These are phyloP conservation scores for Labroides dimidiatus DNA, from an alignment of 2,797 vertebrate genomes.

Conservation along the genomic window DNA sequence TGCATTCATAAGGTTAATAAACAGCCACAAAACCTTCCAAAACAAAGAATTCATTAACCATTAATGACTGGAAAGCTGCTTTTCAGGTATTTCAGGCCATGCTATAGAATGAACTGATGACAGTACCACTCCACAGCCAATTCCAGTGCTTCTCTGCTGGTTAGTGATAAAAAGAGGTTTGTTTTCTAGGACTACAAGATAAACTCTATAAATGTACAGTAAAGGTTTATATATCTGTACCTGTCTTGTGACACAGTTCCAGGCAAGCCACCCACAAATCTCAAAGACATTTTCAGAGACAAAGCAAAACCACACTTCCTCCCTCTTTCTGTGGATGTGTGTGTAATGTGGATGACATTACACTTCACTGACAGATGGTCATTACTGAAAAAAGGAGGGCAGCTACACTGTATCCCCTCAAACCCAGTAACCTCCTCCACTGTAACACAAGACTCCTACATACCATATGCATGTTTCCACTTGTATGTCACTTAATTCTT, in stretches of 20 bases:
- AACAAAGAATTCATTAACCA: too few species aligned
- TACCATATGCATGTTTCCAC: constrained; percentile 11
- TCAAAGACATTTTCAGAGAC: constrained; percentile 3
- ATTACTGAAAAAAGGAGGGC: constrained; percentile 9
- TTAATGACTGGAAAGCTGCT: background rate
- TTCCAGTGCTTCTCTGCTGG: too few species aligned
- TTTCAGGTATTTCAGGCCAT: background rate
- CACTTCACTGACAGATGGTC: constrained; percentile 64
- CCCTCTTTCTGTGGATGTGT: background rate
- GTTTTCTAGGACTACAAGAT: background rate
- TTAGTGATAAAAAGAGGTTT: background rate
- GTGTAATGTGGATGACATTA: constrained; percentile 46
- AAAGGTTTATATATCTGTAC: too few species aligned
- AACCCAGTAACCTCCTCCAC: constrained; percentile 15
- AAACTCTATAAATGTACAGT: background rate
- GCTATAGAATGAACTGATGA: background rate
- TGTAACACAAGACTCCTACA: constrained; percentile 29
- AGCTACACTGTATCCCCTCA: background rate
- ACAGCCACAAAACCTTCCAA: too few species aligned
- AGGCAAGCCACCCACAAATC: background rate
- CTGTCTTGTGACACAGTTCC: too few species aligned
- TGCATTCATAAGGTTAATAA: too few species aligned
- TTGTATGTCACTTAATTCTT: constrained; percentile 10
- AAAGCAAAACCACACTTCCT: constrained; percentile 1
- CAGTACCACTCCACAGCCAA: too few species aligned